Evolutionary conservation across 1,140 invertebrate species (phyloP), one percentile per base, ranked within the genome.

Genomic region (Reticulitermes speratus): DNA sequence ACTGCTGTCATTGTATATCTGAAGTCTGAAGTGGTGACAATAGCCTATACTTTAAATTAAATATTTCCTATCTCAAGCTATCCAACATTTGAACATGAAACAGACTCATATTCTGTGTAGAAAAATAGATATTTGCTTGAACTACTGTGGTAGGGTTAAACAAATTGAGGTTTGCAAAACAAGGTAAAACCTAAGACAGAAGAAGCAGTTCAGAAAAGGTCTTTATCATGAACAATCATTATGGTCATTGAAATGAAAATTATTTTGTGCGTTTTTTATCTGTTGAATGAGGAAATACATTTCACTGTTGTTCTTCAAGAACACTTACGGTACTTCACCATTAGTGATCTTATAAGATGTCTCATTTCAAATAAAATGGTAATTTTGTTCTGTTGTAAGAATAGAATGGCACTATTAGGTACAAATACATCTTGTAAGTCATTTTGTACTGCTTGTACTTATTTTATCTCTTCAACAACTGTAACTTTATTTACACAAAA

Each of bases 61-160:
- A 30, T 19, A 19, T 30, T n/a, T 75, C 65, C 25, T 8, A 25
- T 75, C 8, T 75, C n/a, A 75, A 65, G 19, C 25, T 75, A 75
- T 75, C n/a, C 7, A 30, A 75, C 25, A 30, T 30, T 9, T 75
- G 65, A 75, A 65, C 25, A 65, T 65, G 59, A 65, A 65, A 16
- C 21, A 65, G 19, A 65, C 65, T 75, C 7, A 30, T 75, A n/a
- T 75, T 75, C 25, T 75, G 25, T 25, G 44, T 83, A 83, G 7
- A 83, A 83, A 83, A 83, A 83, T 83, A 83, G 44, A 83, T 19
- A 83, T 83, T 83, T 44, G 3, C 38, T 25, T 83, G 19, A 44
- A 83, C 45, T 83, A 44, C 25, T 83, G 45, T 23, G 7, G 38
- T 25, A 83, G 19, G 38, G 5, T 14, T 75, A 75, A 14, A 16